Evolutionary conservation across 1,140 invertebrate species (phyloP).

Genomic region (Latrodectus geometricus): DNA sequence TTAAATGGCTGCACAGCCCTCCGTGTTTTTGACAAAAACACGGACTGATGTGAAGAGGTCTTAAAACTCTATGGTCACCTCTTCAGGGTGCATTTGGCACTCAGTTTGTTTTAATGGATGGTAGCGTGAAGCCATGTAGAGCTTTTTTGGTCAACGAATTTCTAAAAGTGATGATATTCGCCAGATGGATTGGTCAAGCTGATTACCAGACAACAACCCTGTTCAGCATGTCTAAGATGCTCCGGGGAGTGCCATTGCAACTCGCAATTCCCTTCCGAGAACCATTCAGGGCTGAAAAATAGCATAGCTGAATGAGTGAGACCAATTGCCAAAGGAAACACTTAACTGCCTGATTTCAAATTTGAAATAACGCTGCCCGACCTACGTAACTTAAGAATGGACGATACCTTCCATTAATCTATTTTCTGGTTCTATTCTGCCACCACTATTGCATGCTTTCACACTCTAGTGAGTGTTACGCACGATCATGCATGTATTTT

Average conservation of each 20-base stretch:
- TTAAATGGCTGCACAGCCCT: background rate
- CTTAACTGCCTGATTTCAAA: background rate
- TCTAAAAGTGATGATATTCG: background rate
- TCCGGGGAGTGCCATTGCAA: background rate
- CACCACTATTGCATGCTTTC: background rate
- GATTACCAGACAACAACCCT: background rate
- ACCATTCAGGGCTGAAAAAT: background rate
- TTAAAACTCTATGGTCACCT: background rate
- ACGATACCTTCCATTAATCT: background rate
- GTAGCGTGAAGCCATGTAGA: background rate
- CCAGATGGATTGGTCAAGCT: background rate
- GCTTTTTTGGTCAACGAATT: background rate
- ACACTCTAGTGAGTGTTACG: background rate
- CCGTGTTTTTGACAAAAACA: background rate
- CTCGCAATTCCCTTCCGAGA: background rate
- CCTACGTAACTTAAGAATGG: background rate
- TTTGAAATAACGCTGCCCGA: background rate
- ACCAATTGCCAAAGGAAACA: background rate
- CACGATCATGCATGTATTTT: background rate
- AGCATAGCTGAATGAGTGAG: background rate
- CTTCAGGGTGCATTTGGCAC: background rate
- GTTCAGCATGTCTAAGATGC: background rate
- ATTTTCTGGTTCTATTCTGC: background rate
- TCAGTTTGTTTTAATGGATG: conserved; percentile 4
- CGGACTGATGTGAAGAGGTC: background rate